phyloP scores from a whole-genome alignment of 2,113 vertebrate genomes.

The Steatornis caripensis region DNA sequence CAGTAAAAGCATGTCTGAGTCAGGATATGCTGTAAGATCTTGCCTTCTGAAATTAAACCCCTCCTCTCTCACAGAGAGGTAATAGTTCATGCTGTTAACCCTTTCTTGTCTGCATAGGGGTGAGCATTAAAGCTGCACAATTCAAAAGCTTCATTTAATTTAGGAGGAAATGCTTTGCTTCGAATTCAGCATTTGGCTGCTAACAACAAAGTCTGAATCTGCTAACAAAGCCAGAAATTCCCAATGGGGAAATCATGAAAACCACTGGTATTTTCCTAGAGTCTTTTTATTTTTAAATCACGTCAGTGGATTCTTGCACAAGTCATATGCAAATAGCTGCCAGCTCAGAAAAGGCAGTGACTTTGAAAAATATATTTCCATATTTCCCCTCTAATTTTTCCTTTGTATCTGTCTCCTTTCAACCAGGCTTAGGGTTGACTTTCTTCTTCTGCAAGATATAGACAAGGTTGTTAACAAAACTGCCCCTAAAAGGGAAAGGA shows the following conservation, averaged over 20 bases:
- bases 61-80: not conserved
- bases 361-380: constrained; percentile 18
- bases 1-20: constrained; percentile 68
- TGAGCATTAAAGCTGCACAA: not conserved
- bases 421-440: not conserved
- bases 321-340: constrained; percentile 3
- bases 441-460: not conserved
- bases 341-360: constrained; percentile 6
- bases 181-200: constrained; percentile 34
- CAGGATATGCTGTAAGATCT: constrained; percentile 46
- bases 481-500: not conserved
- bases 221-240: constrained; percentile 52
- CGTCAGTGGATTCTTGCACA: not conserved
- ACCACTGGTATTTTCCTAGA: constrained; percentile 50
- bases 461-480: not conserved
- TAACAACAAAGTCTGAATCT: not conserved
- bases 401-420: not conserved
- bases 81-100: constrained; percentile 1
- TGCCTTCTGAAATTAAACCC: constrained; percentile 45
- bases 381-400: not conserved
- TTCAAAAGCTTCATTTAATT: constrained; percentile 12
- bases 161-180: constrained; percentile 38
- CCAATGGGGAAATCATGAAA: constrained; percentile 60
- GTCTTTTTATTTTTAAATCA: constrained; percentile 56
- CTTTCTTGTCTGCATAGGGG: not conserved